phyloP scores from a whole-genome alignment of 2,888 invertebrate species.

The Ophion costatus region DNA sequence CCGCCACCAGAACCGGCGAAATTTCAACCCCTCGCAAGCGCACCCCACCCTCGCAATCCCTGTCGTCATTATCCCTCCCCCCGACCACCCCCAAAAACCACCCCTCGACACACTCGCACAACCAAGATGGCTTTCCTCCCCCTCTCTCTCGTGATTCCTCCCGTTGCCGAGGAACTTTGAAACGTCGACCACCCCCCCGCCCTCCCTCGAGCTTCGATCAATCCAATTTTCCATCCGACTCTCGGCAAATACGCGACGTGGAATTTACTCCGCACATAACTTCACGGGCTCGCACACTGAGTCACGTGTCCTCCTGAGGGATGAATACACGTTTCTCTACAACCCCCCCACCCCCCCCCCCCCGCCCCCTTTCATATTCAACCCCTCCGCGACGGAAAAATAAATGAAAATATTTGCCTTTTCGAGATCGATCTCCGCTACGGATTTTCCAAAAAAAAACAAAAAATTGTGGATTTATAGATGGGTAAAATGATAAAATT shows the following conservation, averaged over 20 bases:
- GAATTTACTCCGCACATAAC: constrained; percentile 45
- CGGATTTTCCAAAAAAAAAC: too few relatives aligned
- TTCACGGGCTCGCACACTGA: constrained; percentile 1
- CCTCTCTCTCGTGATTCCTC: constrained; percentile 75
- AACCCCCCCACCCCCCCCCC: too few relatives aligned
- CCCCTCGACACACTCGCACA: constrained; percentile 6
- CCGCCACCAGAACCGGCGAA: constrained; percentile 84
- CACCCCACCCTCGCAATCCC: constrained; percentile 78
- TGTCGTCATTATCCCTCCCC: constrained; percentile 72
- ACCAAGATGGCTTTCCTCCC: constrained; percentile 21
- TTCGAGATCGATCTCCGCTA: too few relatives aligned
- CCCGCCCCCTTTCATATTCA: too few relatives aligned
- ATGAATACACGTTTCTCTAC: not conserved
- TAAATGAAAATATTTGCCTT: too few relatives aligned
- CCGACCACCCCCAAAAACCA: constrained; percentile 45
- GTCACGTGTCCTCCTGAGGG: not conserved
- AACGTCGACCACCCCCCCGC: constrained; percentile 47
- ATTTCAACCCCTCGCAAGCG: constrained; percentile 77
- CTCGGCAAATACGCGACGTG: constrained; percentile 44
- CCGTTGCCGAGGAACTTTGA: constrained; percentile 70
- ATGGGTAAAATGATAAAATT: too few relatives aligned
- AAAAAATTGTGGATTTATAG: too few relatives aligned
- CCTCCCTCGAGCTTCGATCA: constrained; percentile 43
- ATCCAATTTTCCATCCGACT: constrained; percentile 46
- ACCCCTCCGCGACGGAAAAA: too few relatives aligned